These are phyloP conservation scores for Champsocephalus esox DNA, from an alignment of 2,797 vertebrate species.

Conservation along the genomic window DNA sequence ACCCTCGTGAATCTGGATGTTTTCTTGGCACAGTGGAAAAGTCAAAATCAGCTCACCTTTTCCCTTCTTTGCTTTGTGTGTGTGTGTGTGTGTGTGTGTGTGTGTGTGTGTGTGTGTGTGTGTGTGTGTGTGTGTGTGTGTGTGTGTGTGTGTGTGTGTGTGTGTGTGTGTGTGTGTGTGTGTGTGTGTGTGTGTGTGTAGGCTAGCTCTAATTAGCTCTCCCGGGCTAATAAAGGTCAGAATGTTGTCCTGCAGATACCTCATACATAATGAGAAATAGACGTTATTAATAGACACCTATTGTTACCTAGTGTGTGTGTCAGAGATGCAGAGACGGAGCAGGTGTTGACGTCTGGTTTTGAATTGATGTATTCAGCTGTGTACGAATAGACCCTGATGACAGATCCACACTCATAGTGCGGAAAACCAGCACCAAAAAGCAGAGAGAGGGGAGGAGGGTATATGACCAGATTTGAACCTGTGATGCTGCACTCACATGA, in stretches of 20 bases:
- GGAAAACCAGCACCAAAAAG: slow-evolving; percentile 36
- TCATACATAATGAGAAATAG: slow-evolving; percentile 45
- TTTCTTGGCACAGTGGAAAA: slow-evolving; percentile 9
- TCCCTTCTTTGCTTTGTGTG: background rate
- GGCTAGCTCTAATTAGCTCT: slow-evolving; percentile 46
- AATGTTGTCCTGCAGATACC: slow-evolving; percentile 41
- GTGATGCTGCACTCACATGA: slow-evolving; percentile 17
- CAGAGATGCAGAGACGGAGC: slow-evolving; percentile 30
- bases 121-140: too few relatives aligned
- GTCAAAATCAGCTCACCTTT: slow-evolving; percentile 28
- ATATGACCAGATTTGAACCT: slow-evolving; percentile 38
- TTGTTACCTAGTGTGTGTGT: slow-evolving; percentile 13
- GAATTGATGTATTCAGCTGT: slow-evolving; percentile 43
- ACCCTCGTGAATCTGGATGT: background rate
- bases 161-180: background rate
- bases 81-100: too few relatives aligned
- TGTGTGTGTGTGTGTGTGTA: background rate
- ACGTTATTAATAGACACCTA: slow-evolving; percentile 63
- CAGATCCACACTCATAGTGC: slow-evolving; percentile 42
- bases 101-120: too few relatives aligned
- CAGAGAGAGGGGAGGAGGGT: background rate
- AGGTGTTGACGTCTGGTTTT: slow-evolving; percentile 57
- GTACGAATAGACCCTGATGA: slow-evolving; percentile 68
- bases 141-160: too few relatives aligned
- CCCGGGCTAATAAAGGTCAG: slow-evolving; percentile 62